Evolutionary conservation across 2,888 invertebrate genomes (phyloP).

Genomic region (Ophioninae sp.): DNA sequence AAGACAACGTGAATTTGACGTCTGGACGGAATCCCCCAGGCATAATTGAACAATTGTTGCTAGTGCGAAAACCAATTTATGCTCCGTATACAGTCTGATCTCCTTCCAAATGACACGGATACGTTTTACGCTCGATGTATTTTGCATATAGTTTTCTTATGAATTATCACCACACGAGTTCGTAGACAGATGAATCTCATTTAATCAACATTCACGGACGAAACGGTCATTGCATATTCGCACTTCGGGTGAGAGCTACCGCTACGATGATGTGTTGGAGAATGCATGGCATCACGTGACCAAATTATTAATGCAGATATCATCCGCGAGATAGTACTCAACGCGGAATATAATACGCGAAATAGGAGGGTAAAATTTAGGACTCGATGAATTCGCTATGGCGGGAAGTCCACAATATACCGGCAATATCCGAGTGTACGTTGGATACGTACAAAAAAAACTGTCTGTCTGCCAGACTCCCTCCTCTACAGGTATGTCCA

Average conservation of each 20-base stretch:
- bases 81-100: not conserved
- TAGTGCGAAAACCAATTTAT: not conserved
- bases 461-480: not conserved
- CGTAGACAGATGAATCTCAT: constrained; percentile 16
- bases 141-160: not conserved
- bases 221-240: constrained; percentile 30
- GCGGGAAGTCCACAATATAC: constrained; percentile 1
- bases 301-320: constrained; percentile 59
- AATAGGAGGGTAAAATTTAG: constrained; percentile 45
- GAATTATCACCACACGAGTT: not conserved
- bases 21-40: not conserved
- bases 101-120: not conserved
- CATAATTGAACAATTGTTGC: not conserved
- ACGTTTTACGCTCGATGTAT: not conserved
- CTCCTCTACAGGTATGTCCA: constrained; percentile 41
- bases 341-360: constrained; percentile 45
- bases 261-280: not conserved
- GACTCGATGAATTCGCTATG: constrained; percentile 27
- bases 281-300: constrained; percentile 15
- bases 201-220: constrained; percentile 22
- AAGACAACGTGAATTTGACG: not conserved
- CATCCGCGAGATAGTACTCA: constrained; percentile 46
- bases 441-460: constrained; percentile 45
- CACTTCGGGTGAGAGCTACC: not conserved
- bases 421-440: constrained; percentile 38